Base-by-base conservation (phyloP, 2,888 invertebrate genomes). In the Drosophila siamana region DNA sequence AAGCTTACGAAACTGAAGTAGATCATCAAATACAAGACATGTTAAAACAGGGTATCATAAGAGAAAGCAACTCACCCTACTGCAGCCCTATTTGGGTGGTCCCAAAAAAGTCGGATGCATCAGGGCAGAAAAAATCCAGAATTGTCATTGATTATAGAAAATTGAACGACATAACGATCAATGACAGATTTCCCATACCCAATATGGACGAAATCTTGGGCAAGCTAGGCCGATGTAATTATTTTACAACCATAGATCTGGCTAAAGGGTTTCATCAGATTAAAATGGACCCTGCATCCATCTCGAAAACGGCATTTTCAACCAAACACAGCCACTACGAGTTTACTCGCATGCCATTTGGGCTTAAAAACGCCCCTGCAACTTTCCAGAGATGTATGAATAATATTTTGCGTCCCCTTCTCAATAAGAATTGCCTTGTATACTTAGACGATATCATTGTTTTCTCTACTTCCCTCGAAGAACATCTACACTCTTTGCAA, bases 191-290 rank as follows among this genome's bases (percentile, higher is more conserved):
- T 6, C 51, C 46, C 13, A 59, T 65, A 4, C 51, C 52, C 22
- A 65, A 65, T n/a, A 65, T 59, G 22, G 38, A 59, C 3, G 28
- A 30, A 4, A 59, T 59, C 7, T 16, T 52, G 19, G 40, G 40
- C n/a, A 59, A 59, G 13, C 15, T 65, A 30, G 52, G 59, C 8
- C 28, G 13, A 57, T 57, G 44, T 9, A 44, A 46, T 26, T 52
- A 52, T 43, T 57, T 64, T 8, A 56, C 52, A 4, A 62, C 61
- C n/a, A 54, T 55, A n/a, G n/a, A n/a, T n/a, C n/a, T n/a, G n/a
- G n/a, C n/a, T n/a, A n/a, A n/a, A n/a, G n/a, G n/a, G n/a, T n/a
- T n/a, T n/a, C n/a, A n/a, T n/a, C n/a, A n/a, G n/a, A n/a, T n/a
- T n/a, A n/a, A n/a, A n/a, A n/a, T n/a, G n/a, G n/a, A n/a, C n/a